Evolutionary conservation across 2,113 vertebrate genomes (phyloP).

Genomic region (Catagonus wagneri): DNA sequence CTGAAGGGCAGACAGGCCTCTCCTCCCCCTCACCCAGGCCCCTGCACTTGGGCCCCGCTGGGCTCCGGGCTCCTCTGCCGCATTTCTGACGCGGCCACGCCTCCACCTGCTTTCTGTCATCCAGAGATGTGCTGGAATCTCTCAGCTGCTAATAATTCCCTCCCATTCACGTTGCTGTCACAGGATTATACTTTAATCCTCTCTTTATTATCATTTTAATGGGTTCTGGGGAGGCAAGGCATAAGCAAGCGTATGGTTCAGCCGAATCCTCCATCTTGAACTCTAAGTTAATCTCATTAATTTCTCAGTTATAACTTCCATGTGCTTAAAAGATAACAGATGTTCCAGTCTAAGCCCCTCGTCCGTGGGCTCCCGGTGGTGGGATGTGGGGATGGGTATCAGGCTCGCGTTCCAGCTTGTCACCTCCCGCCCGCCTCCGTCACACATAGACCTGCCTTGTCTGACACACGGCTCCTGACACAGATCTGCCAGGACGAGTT

Average conservation of each 20-base stretch:
- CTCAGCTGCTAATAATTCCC: background rate
- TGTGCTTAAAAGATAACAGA: conserved; percentile 39
- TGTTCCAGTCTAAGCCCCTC: background rate
- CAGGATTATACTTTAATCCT: conserved; percentile 43
- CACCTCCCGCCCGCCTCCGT: background rate
- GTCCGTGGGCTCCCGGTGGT: background rate
- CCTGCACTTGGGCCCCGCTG: background rate
- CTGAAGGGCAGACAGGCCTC: background rate
- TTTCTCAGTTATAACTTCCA: conserved; percentile 46
- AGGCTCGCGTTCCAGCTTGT: background rate
- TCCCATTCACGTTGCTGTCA: background rate
- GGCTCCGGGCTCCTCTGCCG: background rate
- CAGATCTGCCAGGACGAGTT: background rate
- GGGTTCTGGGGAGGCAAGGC: conserved; percentile 14
- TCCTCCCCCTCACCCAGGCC: too few relatives aligned
- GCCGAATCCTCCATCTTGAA: conserved; percentile 33
- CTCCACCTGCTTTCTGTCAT: background rate
- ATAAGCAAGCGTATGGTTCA: background rate
- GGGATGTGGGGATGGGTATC: background rate
- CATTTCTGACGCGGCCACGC: background rate
- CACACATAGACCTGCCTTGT: background rate
- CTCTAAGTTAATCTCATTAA: conserved; percentile 26
- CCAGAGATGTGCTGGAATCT: background rate
- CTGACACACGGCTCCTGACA: background rate
- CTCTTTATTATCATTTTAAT: conserved; percentile 61